Conservation (phyloP, 2,888 invertebrate species). For the Timandra comae region DNA sequence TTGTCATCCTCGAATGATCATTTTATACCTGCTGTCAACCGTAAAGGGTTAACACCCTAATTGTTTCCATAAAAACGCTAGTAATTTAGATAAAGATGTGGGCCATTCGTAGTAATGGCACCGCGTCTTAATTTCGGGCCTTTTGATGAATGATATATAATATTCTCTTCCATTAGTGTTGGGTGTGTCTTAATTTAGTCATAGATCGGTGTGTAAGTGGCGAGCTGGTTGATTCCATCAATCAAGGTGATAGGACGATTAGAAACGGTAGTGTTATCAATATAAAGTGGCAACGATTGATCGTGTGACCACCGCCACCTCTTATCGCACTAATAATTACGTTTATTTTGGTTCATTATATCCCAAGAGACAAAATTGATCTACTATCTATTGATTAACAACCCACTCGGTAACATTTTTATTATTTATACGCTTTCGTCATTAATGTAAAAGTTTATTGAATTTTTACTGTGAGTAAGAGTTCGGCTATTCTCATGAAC, state of each 20-base stretch:
- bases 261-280: slow-evolving; percentile 46
- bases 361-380: slow-evolving; percentile 27
- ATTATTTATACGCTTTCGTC: slow-evolving; percentile 1
- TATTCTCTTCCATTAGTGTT: slow-evolving; percentile 59
- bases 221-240: slow-evolving; percentile 52
- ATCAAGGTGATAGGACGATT: slow-evolving; percentile 36
- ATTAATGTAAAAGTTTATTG: slow-evolving; percentile 14
- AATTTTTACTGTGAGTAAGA: slow-evolving; percentile 20
- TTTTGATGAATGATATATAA: slow-evolving; percentile 62
- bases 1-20: slow-evolving; percentile 28
- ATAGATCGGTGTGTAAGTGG: slow-evolving; percentile 52
- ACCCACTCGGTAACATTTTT: not conserved
- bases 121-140: slow-evolving; percentile 49
- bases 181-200: slow-evolving; percentile 58
- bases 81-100: slow-evolving; percentile 50
- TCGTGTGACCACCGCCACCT: slow-evolving; percentile 51
- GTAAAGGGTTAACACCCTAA: slow-evolving; percentile 33
- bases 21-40: slow-evolving; percentile 32
- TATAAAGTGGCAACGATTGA: slow-evolving; percentile 61
- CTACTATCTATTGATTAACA: not conserved
- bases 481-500: slow-evolving; percentile 24
- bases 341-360: slow-evolving; percentile 27
- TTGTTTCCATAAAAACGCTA: slow-evolving; percentile 49
- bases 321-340: slow-evolving; percentile 50
- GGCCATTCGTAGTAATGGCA: slow-evolving; percentile 28